Evolutionary conservation across 2,888 invertebrate genomes (phyloP), one percentile per base, ranked within the genome.

Genomic region (Stegophylla sp.): DNA sequence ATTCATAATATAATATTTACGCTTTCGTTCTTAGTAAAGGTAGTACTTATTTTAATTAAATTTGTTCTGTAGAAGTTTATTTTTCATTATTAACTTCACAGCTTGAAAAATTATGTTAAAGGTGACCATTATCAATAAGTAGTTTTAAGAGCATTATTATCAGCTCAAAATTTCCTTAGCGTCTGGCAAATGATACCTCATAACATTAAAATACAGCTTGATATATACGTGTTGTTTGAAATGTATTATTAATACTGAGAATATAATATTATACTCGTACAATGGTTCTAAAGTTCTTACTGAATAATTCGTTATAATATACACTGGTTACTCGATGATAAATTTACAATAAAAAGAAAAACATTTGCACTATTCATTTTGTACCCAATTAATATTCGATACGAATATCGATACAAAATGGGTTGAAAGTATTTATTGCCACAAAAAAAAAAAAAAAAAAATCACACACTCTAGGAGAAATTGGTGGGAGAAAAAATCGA

Each of bases 351-450:
- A 69, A 45, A 61, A 79, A 69, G 34, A 71, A 48, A 71, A 61
- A 61, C 71, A 79, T 61, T 67, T 61, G 59, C 79, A 79, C 71
- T 69, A 79, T 79, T 79, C 48, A 51, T 79, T 61, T 71, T 51
- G 12, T 71, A 69, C 79, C 79, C 71, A 71, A 71, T 67, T 43
- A 69, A 71, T 79, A 71, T 59, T 79, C 79, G 79, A 79, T 79
- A 79, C 61, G 61, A 79, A 63, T 71, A 79, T 61, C 79, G 41
- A 79, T n/a, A 17, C 17, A 71, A 71, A 3, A 71, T 61, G 77
- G 79, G 79, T 61, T 61, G 23, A 79, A 79, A 79, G 79, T 79
- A 79, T 79, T 79, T 79, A 79, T 79, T 79, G 79, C 69, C 69
- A 48, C 67, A 77, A 77, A 77, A 77, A 76, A 64, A 72, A 67